Evolutionary conservation across 2,888 invertebrate species (phyloP).

Genomic region (Bombylius major): DNA sequence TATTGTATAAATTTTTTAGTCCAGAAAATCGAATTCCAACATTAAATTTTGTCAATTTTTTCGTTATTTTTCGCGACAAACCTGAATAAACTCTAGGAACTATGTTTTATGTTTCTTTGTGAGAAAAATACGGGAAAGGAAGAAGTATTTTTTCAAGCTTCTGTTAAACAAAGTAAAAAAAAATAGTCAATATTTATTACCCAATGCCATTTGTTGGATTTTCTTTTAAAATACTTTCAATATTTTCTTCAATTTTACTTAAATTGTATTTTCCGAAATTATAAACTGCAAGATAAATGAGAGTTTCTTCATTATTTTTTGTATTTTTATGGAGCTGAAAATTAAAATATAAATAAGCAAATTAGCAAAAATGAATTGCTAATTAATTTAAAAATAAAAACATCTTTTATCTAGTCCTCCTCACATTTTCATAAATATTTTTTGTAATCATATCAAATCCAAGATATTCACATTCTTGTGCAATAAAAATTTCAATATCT

Average conservation of each 20-base stretch:
- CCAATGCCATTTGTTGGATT: neutral
- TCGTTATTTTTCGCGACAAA: no score
- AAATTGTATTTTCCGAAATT: constrained; percentile 1
- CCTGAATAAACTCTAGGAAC: no score
- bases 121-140: no score
- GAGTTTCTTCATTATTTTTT: neutral
- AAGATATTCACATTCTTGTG: constrained; percentile 4
- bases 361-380: neutral
- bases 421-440: constrained; percentile 1
- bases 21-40: no score
- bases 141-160: no score
- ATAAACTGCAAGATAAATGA: constrained; percentile 3
- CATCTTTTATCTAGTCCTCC: neutral
- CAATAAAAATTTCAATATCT: constrained; percentile 1
- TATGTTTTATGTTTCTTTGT: no score
- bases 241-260: neutral
- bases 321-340: neutral
- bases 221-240: neutral
- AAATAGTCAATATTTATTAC: no score
- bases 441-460: neutral
- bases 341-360: no score
- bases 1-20: no score
- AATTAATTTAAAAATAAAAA: neutral
- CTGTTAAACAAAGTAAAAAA: no score
- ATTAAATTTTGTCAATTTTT: no score